Base-by-base conservation (phyloP, 1,140 invertebrate species). In the Andrena cerasifolii region DNA sequence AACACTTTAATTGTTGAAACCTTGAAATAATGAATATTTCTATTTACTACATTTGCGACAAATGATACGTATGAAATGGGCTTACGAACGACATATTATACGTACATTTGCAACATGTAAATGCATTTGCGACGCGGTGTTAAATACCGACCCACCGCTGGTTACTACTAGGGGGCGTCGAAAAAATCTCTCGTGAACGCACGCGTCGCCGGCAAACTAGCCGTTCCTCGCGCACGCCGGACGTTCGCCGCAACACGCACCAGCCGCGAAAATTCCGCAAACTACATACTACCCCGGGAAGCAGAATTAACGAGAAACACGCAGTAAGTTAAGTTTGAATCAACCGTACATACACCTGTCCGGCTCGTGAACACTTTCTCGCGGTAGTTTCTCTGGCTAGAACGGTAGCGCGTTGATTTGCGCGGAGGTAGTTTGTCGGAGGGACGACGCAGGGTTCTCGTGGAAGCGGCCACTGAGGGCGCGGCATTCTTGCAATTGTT, bases 121-220 rank as follows among this genome's bases (percentile, higher is more conserved):
- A n/a, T n/a, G n/a, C n/a, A n/a, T n/a, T n/a, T n/a, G n/a, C n/a
- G n/a, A n/a, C n/a, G n/a, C n/a, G n/a, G n/a, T n/a, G n/a, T n/a
- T n/a, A n/a, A n/a, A n/a, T n/a, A n/a, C n/a, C n/a, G n/a, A n/a
- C n/a, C n/a, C n/a, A n/a, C n/a, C n/a, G n/a, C n/a, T 21, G 53
- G 43, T 59, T 77, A 49, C 53, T 77, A 24, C 28, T 58, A 79
- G 77, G 40, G 70, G 71, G 77, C 77, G 77, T 28, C 14, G 7
- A 71, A 54, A 26, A 71, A 31, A 45, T 6, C 24, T n/a, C 7
- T 21, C 36, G 36, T 47, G 26, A 68, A 80, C 74, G 80, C 87
- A 89, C 79, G 71, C 86, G 83, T 78, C 75, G 59, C 74, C 86
- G 88, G 86, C 82, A 78, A 88, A 82, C 67, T 78, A 75, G 79